Evolutionary conservation across 2,888 invertebrate genomes (phyloP), one percentile per base, ranked within the genome.

Genomic region (Ectobius pallidus): DNA sequence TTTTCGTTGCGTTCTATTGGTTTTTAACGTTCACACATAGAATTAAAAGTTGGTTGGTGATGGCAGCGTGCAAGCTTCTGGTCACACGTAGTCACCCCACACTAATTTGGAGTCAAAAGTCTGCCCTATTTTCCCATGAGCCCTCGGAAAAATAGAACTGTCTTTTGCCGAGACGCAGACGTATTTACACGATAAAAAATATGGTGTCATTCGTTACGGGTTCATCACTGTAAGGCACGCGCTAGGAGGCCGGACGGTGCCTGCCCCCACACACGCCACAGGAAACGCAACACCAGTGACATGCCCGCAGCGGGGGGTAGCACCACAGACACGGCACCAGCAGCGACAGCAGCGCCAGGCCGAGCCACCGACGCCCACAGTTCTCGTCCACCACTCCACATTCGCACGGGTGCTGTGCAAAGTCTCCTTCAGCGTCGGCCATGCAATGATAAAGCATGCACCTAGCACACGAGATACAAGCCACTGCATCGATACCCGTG

Each of bases 251-350:
- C 72, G 80, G 78, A 67, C 79, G 77, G 80, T 97, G 97, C 78
- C 89, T 87, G 6, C 95, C 95, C 71, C 96, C 97, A 79, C 95
- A 95, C 72, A 93, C 82, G 74, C 91, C 92, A 80, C 95, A 94
- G 70, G 89, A 87, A 75, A 92, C 87, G 69, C 94, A 94, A 79
- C 93, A 91, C 85, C 90, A 88, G 84, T 96, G 96, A 80, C 92
- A 91, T 78, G 93, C 91, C 79, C 91, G 91, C 76, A 97, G 87
- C 74, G 96, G 95, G 79, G 92, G 90, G 86, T 97, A 97, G 85
- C 95, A 93, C 89, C 97, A 97, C 79, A 98, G 87, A 84, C 97
- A 97, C 77, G 97, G 97, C 80, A 97, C 92, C 78, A 97, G 85
- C 77, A 96, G 84, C 74, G 94, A 94, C 70, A 97, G 88, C 75